Conservation (phyloP, 2,797 vertebrate species). For the Ptychobarbus kaznakovi region DNA sequence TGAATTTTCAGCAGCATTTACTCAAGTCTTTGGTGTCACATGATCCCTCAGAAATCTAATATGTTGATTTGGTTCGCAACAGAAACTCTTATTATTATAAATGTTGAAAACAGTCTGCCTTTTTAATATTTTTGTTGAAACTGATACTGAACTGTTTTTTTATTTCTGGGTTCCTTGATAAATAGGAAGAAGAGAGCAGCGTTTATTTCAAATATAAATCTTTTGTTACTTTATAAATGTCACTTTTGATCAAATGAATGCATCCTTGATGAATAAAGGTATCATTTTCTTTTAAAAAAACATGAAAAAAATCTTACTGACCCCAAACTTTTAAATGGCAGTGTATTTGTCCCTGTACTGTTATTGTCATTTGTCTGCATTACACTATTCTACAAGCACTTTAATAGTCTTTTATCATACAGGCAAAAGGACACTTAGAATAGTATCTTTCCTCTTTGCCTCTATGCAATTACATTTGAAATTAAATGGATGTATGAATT, state of each 20-base stretch:
- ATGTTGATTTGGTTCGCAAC: neutral
- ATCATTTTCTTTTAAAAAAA: neutral
- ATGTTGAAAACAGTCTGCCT: neutral
- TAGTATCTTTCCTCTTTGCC: neutral
- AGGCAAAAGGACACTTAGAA: neutral
- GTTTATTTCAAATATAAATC: neutral
- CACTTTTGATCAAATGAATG: neutral
- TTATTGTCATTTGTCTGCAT: neutral
- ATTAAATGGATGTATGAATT: neutral
- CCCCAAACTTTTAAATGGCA: neutral
- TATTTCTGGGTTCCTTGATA: neutral
- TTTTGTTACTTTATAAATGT: neutral
- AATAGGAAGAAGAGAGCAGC: neutral
- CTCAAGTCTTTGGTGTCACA: neutral
- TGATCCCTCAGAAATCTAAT: neutral
- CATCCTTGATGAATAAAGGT: neutral
- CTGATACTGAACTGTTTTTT: neutral
- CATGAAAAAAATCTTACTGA: neutral
- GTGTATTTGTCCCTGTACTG: neutral
- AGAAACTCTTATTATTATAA: neutral
- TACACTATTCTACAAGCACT: conserved; percentile 20
- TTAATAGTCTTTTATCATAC: neutral
- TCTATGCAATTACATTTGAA: conserved; percentile 8
- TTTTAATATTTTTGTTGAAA: neutral
- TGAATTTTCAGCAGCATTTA: neutral